Evolutionary conservation across 2,113 vertebrate species (phyloP).

Genomic region (Pomatorhinus ruficollis): DNA sequence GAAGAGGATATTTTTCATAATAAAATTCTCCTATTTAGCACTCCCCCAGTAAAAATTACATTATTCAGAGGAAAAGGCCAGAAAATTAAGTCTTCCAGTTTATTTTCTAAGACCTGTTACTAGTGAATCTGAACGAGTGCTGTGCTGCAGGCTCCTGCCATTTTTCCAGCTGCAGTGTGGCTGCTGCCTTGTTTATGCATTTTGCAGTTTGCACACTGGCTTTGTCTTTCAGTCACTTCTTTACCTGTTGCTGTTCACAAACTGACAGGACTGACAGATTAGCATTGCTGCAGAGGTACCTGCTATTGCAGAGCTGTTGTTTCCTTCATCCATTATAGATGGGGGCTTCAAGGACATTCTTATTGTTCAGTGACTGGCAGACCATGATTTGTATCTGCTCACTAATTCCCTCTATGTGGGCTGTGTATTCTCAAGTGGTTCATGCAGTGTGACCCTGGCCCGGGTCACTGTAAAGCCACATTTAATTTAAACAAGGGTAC

Average conservation of each 20-base stretch:
- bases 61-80: background rate
- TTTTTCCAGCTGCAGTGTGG: background rate
- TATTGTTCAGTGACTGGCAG: background rate
- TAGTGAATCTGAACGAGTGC: background rate
- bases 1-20: background rate
- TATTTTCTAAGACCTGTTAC: background rate
- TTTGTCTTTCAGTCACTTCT: background rate
- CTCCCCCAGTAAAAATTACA: background rate
- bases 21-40: background rate
- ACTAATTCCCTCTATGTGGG: background rate
- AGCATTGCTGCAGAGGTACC: background rate
- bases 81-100: background rate
- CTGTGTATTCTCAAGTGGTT: background rate
- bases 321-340: background rate
- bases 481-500: background rate
- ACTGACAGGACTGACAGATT: background rate
- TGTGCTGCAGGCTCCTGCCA: background rate
- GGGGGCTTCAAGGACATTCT: background rate
- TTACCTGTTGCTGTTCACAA: background rate
- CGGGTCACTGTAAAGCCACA: background rate
- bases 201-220: background rate
- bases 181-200: background rate
- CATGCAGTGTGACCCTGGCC: background rate
- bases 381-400: background rate
- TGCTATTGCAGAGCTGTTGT: background rate